Conservation (phyloP, 1,140 invertebrate genomes). For the Drosophila ohnishii region DNA sequence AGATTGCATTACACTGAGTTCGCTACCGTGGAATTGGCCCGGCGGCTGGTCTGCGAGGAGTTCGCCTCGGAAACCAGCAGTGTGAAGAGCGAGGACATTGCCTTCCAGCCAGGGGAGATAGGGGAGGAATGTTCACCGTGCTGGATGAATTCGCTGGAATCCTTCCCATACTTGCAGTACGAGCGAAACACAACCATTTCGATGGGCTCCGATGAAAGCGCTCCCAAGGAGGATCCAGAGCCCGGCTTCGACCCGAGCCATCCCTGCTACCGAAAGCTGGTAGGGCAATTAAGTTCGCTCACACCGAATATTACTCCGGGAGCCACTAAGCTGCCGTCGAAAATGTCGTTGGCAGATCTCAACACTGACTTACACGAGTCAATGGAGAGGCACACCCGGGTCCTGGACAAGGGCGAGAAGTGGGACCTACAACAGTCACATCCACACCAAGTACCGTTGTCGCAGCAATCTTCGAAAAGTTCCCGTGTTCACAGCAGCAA, state of each 20-base stretch:
- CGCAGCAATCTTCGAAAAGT: not conserved
- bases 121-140: conserved; percentile 15
- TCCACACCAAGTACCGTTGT: not conserved
- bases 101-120: not conserved
- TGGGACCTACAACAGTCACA: not conserved
- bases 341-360: not conserved
- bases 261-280: conserved; percentile 9
- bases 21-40: conserved; percentile 21
- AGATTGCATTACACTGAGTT: conserved; percentile 41
- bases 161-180: not conserved
- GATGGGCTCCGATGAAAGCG: not conserved
- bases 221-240: conserved; percentile 14
- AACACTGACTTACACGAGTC: not conserved
- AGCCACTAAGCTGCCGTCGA: not conserved
- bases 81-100: not conserved
- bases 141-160: not conserved
- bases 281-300: rapidly evolving
- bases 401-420: not conserved
- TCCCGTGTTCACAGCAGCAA: rapidly evolving
- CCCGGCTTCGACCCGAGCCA: conserved; percentile 16
- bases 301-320: not conserved
- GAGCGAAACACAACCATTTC: not conserved
- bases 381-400: not conserved
- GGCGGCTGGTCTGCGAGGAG: conserved; percentile 33
- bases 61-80: not conserved